Base-by-base conservation (phyloP, 2,113 vertebrate species). In the Tupaia chinensis region DNA sequence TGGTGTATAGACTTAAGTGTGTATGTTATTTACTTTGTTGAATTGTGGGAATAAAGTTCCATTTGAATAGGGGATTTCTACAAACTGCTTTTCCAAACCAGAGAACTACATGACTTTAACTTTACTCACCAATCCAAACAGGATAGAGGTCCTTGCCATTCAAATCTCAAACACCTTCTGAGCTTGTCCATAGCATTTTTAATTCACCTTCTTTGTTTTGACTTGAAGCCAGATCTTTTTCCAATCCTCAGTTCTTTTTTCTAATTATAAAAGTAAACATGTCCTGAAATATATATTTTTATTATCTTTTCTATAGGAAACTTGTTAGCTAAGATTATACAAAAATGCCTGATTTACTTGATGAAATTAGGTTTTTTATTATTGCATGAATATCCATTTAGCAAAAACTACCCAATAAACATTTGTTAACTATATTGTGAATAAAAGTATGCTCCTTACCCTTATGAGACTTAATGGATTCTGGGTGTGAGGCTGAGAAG, bases 321-420 rank as follows among this genome's bases (percentile, higher is more conserved):
- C 5, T 32, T 81, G 56, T 70, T 61, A 53, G 44, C 7, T 72
- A 91, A 56, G 61, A 91, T 89, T 91, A 68, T 93, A 44, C 29
- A 81, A 80, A 95, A 95, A 44, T 73, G 60, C 63, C 25, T 66
- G n/a, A 54, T 85, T 81, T 93, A 65, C 5, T 81, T 91, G 44
- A 84, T 88, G 72, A 77, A 89, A 20, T 73, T 72, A 58, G 60
- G 60, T 53, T 74, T 68, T 88, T 86, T 66, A 74, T 82, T 87
- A 22, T 82, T 17, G 10, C 58, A 78, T 73, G 61, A 81, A 84
- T 84, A 76, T 84, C n/a, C n/a, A 32, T 93, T 91, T 85, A 86
- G 68, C 5, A 61, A 95, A 81, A 44, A 44, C 44, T 44, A 44
- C 44, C 44, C 44, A 44, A 44, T 44, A 44, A 44, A 44, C 44